Evolutionary conservation across 2,113 vertebrate genomes (phyloP).

Genomic region (Larimichthys polyactis): DNA sequence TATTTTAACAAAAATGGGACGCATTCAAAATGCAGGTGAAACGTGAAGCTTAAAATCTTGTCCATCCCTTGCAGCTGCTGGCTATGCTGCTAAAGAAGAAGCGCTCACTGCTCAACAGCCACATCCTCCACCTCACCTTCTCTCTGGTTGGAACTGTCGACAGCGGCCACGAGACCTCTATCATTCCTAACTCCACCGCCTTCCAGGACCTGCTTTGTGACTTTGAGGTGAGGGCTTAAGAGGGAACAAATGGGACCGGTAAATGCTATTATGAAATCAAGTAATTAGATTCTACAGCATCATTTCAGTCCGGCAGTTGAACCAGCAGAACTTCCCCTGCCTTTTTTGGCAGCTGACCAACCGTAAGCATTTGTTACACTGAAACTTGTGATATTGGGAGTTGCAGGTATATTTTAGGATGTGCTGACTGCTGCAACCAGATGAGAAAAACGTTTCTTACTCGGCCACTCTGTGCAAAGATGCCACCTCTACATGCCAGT

Average conservation of each 20-base stretch:
- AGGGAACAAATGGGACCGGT: rapidly evolving
- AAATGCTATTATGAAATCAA: not conserved
- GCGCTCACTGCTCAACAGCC: conserved; percentile 95
- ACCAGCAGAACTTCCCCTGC: not conserved
- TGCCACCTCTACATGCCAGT: not conserved
- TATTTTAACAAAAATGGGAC: not conserved
- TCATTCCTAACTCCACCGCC: conserved; percentile 97
- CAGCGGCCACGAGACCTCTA: conserved; percentile 97
- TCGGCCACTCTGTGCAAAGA: not conserved
- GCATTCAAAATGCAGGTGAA: not conserved
- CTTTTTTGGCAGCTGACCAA: not conserved
- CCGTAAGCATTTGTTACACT: not conserved
- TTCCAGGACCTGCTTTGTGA: conserved; percentile 99
- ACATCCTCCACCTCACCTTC: conserved; percentile 98
- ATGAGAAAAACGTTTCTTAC: not conserved
- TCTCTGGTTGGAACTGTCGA: conserved; percentile 98
- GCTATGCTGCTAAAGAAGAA: conserved; percentile 99
- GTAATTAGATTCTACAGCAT: not conserved
- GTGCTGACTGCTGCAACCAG: not conserved
- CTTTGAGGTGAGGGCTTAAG: conserved; percentile 89
- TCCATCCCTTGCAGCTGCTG: conserved; percentile 84
- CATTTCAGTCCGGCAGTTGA: not conserved
- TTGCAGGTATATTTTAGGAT: not conserved
- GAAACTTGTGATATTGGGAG: not conserved
- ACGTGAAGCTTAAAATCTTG: rapidly evolving